Conservation (phyloP, 2,797 vertebrate species). For the Muscicapa comitata region DNA sequence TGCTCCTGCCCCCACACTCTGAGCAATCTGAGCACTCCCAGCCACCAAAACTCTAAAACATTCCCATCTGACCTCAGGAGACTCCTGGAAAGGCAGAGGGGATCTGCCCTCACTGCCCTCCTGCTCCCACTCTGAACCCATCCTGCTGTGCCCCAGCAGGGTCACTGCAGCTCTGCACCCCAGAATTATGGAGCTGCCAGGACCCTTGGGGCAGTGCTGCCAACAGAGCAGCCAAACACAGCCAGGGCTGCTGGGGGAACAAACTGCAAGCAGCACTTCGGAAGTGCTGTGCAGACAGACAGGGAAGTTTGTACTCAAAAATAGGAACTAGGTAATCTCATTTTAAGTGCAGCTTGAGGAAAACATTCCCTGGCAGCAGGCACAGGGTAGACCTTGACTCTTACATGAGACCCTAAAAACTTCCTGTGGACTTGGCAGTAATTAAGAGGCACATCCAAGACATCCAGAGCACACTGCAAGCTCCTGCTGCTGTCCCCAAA, state of each 20-base stretch:
- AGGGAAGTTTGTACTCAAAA: not conserved
- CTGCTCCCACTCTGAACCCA: not conserved
- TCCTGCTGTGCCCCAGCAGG: not conserved
- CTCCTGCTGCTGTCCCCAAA: not conserved
- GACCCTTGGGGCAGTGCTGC: not conserved
- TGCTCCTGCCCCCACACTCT: not conserved
- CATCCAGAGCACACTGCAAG: not conserved
- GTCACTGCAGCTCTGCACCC: not conserved
- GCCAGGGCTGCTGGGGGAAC: not conserved
- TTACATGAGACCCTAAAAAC: not conserved
- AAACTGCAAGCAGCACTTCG: not conserved
- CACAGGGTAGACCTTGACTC: not conserved
- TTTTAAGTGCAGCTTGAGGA: not conserved
- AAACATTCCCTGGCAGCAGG: not conserved
- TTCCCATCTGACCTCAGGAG: not conserved
- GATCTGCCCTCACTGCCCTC: not conserved
- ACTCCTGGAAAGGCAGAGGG: not conserved
- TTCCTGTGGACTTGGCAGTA: not conserved
- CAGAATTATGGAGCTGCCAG: not conserved
- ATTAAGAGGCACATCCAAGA: not conserved
- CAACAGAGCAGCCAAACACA: not conserved
- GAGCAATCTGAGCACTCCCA: not conserved
- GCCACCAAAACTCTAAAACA: not conserved
- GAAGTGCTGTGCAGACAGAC: not conserved
- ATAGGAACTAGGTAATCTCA: not conserved